Conservation (phyloP, 1,140 invertebrate species). For the Papilio machaon region DNA sequence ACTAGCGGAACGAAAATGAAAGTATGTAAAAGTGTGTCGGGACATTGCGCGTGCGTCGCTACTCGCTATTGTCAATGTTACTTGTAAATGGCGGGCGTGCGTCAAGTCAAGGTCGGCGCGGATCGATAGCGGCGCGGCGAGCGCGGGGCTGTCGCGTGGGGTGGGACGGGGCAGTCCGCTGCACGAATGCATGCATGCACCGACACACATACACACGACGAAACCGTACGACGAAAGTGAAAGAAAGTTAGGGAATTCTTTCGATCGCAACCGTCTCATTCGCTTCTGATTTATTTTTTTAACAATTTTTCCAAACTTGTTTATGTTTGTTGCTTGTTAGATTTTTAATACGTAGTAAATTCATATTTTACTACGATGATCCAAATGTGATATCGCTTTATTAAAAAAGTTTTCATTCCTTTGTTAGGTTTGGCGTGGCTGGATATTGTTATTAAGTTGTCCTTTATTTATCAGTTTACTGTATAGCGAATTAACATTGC, state of each 20-base stretch:
- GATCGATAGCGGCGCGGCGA: constrained; percentile 60
- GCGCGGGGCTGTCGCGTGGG: constrained; percentile 45
- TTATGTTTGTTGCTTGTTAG: not conserved
- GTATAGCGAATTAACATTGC: constrained; percentile 25
- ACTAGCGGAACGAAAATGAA: constrained; percentile 52
- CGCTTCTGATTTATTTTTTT: constrained; percentile 3
- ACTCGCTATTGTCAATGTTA: constrained; percentile 70
- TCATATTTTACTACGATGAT: too few relatives aligned
- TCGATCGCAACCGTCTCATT: constrained; percentile 5
- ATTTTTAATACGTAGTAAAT: too few relatives aligned
- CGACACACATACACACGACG: constrained; percentile 26
- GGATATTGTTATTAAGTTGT: not conserved
- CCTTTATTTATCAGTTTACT: not conserved
- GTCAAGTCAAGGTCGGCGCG: constrained; percentile 71
- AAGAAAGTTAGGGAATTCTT: constrained; percentile 77
- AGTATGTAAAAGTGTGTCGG: constrained; percentile 50
- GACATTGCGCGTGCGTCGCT: constrained; percentile 59
- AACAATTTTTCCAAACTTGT: not conserved
- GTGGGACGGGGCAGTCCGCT: constrained; percentile 38
- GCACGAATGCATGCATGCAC: constrained; percentile 61
- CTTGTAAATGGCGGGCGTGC: constrained; percentile 62
- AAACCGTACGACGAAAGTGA: constrained; percentile 70
- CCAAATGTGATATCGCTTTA: not conserved
- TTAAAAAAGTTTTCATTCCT: not conserved
- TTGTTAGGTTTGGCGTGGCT: not conserved